Conservation (phyloP, 2,113 vertebrate species). For the Phodopus roborovskii region DNA sequence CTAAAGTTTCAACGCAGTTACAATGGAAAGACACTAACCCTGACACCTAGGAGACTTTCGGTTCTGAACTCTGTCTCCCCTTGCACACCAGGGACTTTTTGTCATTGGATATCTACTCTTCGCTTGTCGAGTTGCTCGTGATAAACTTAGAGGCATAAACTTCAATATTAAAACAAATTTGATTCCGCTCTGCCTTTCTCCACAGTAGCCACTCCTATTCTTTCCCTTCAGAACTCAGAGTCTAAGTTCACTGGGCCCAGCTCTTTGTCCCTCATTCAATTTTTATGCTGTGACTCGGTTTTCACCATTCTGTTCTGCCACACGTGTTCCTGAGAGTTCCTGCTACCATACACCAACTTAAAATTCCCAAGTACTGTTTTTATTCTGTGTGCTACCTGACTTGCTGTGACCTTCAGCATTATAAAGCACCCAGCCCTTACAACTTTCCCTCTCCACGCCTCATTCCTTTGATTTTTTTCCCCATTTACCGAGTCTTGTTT, state of each 20-base stretch:
- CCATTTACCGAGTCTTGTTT: neutral
- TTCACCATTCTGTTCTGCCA: slow-evolving; percentile 29
- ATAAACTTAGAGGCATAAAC: neutral
- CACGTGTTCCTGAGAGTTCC: slow-evolving; percentile 10
- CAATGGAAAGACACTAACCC: slow-evolving; percentile 5
- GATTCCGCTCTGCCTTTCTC: neutral
- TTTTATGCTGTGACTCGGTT: slow-evolving; percentile 41
- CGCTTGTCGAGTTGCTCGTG: neutral
- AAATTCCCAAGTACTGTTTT: slow-evolving; percentile 31
- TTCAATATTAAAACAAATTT: neutral
- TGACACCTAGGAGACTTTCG: neutral
- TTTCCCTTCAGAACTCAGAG: neutral
- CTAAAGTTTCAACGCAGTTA: slow-evolving; percentile 68
- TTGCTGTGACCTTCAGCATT: slow-evolving; percentile 8
- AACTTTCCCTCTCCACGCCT: neutral
- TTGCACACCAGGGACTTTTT: neutral
- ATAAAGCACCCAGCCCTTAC: neutral
- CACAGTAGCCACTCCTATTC: neutral
- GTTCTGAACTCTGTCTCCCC: neutral
- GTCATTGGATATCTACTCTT: slow-evolving; percentile 39
- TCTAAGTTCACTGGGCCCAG: neutral
- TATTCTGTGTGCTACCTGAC: slow-evolving; percentile 17
- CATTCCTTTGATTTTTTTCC: neutral
- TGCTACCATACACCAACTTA: neutral
- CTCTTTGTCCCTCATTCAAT: slow-evolving; percentile 32